Percentiles rank a stretch among this genome's conserved stretches.
Conservation (phyloP, 2,888 invertebrate genomes). For the Eulithis prunata region DNA sequence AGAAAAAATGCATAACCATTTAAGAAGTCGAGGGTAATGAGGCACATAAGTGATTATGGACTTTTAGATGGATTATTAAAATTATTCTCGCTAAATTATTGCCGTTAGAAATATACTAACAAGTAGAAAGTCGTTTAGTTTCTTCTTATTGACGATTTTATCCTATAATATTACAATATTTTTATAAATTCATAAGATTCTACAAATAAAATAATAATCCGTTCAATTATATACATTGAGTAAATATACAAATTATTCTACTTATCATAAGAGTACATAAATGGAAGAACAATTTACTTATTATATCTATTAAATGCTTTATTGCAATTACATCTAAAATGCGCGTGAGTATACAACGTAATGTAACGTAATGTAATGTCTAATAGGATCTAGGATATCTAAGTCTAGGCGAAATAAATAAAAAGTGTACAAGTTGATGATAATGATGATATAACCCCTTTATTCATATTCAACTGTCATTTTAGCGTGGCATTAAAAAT, state of each 20-base stretch:
- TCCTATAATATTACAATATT: not conserved
- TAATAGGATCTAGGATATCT: not conserved
- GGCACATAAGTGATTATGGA: conserved; percentile 8
- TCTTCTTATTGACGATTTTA: not conserved
- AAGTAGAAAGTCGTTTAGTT: not conserved
- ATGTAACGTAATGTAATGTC: not conserved
- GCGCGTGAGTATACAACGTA: conserved; percentile 43
- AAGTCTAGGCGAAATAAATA: not conserved
- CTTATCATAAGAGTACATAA: conserved; percentile 37
- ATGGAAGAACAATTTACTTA: conserved; percentile 69
- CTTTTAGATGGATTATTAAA: not conserved
- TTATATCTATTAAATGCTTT: conserved; percentile 60
- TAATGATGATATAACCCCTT: not conserved
- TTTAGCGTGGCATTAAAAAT: no score
- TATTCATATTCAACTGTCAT: no score
- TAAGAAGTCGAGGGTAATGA: not conserved
- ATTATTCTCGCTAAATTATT: conserved; percentile 4
- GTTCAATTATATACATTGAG: conserved; percentile 18
- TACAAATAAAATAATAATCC: conserved; percentile 11
- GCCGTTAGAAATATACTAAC: not conserved
- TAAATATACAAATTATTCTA: conserved; percentile 32
- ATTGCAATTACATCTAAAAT: conserved; percentile 40
- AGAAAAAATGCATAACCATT: conserved; percentile 5
- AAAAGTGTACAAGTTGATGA: not conserved
- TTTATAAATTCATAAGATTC: conserved; percentile 4